phyloP scores from a whole-genome alignment of 2,888 invertebrate genomes.

The Pegoplata infirma region DNA sequence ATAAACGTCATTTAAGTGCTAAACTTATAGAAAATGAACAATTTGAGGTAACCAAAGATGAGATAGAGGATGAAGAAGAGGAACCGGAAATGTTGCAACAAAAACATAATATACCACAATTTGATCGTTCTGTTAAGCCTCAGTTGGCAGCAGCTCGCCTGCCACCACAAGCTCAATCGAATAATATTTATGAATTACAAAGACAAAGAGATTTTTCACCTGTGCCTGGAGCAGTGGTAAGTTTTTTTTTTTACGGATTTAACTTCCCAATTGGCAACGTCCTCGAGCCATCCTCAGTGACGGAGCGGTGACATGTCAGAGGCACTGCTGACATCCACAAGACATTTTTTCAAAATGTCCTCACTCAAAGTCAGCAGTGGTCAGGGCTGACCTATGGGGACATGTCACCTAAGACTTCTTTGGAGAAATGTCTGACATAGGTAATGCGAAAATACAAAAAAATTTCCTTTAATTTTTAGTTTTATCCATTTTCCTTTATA shows the following conservation, averaged over 20 bases:
- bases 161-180: constrained; percentile 68
- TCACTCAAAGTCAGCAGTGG: too few relatives aligned
- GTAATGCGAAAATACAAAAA: too few relatives aligned
- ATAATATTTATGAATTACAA: constrained; percentile 63
- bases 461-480: too few relatives aligned
- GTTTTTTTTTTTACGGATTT: constrained; percentile 64
- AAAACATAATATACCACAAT: constrained; percentile 78
- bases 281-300: too few relatives aligned
- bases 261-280: too few relatives aligned
- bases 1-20: constrained; percentile 74
- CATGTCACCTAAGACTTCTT: too few relatives aligned
- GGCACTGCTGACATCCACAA: too few relatives aligned
- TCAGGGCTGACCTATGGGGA: too few relatives aligned
- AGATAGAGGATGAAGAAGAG: constrained; percentile 54
- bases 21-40: constrained; percentile 68
- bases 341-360: too few relatives aligned
- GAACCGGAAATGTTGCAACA: constrained; percentile 63
- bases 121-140: constrained; percentile 83
- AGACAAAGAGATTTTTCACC: constrained; percentile 81
- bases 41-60: constrained; percentile 69
- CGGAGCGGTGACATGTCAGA: too few relatives aligned
- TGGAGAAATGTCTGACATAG: too few relatives aligned
- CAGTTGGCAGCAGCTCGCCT: constrained; percentile 33
- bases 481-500: too few relatives aligned
- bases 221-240: constrained; percentile 81